Conservation (phyloP, 2,113 vertebrate genomes). For the Trinectes maculatus region DNA sequence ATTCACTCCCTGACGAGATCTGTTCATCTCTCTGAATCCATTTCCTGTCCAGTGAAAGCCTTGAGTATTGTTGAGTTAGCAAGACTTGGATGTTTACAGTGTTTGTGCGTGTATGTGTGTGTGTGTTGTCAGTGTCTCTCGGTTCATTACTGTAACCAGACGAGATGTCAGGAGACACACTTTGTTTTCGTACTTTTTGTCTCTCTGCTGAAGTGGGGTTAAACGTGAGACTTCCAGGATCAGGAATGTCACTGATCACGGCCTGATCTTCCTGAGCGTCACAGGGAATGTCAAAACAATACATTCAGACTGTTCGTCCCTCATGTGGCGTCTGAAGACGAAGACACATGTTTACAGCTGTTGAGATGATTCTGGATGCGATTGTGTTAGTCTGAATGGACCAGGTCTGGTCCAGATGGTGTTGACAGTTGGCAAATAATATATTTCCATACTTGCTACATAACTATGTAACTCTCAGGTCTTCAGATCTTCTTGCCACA, state of each 20-base stretch:
- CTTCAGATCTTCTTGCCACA: too few species aligned
- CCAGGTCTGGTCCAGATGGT: background rate
- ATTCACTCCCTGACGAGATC: conserved; percentile 55
- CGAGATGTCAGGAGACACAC: conserved; percentile 16
- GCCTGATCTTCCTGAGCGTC: too few species aligned
- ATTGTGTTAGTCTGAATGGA: background rate
- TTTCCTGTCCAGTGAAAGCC: conserved; percentile 52
- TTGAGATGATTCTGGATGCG: background rate
- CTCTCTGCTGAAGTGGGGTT: conserved; percentile 10
- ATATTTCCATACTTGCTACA: too few species aligned
- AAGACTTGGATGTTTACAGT: conserved; percentile 31
- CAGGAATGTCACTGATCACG: background rate
- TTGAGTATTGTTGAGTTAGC: conserved; percentile 61
- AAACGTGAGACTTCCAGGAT: conserved; percentile 18
- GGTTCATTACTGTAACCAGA: conserved; percentile 33
- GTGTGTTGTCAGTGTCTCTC: conserved; percentile 43
- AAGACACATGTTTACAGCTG: background rate
- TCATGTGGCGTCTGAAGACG: background rate
- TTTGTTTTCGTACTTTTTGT: conserved; percentile 23
- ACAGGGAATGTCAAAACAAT: background rate
- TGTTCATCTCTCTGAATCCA: conserved; percentile 40
- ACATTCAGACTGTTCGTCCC: background rate
- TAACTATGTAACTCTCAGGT: too few species aligned
- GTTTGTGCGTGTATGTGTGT: background rate
- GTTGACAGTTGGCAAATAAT: too few species aligned